Evolutionary conservation across 2,888 invertebrate genomes (phyloP), one percentile per base, ranked within the genome.

Genomic region (Melolontha melolontha): DNA sequence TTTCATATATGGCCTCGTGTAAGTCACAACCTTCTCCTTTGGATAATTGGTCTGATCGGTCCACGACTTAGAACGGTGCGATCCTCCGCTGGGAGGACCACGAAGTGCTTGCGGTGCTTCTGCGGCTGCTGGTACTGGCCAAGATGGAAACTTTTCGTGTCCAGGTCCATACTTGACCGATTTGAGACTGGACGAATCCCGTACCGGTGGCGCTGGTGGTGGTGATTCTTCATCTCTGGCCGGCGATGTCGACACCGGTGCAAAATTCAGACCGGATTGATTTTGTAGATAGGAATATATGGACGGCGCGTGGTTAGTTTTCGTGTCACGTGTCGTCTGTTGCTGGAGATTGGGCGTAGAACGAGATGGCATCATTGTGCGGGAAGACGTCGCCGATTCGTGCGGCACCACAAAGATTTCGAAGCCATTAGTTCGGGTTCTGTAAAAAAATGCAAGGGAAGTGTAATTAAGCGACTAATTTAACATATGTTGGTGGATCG

Each of bases 91-190:
- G 68, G 79, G 83, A 69, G 79, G 84, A 71, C 75, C 81, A 75
- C 78, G 83, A 74, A 82, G 77, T 71, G 82, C 77, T 78, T 84
- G 82, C 47, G 86, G 84, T 67, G 85, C 84, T 69, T 87, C 86
- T 69, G 87, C 86, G 34, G 88, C 86, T 34, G 87, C 87, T 42
- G 88, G 87, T 72, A 89, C 90, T 12, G 92, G 91, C 91, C 91
- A 91, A 70, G 91, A 91, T 1, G 91, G 91, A 79, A 89, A 91
- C 79, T 91, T 91, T 81, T 91, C 91, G 84, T 91, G 91, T 70
- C 89, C 90, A 68, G 90, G 88, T 51, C 90, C 89, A 83, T 89
- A 89, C 75, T 87, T 87, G 76, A 89, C 86, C 74, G 87, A 87
- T 79, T 89, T 89, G 79, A 91, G 86, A 77, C 88, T 89, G 70